These are phyloP conservation scores for Rhineura floridana DNA, from an alignment of 2,113 vertebrate species.

Conservation along the genomic window DNA sequence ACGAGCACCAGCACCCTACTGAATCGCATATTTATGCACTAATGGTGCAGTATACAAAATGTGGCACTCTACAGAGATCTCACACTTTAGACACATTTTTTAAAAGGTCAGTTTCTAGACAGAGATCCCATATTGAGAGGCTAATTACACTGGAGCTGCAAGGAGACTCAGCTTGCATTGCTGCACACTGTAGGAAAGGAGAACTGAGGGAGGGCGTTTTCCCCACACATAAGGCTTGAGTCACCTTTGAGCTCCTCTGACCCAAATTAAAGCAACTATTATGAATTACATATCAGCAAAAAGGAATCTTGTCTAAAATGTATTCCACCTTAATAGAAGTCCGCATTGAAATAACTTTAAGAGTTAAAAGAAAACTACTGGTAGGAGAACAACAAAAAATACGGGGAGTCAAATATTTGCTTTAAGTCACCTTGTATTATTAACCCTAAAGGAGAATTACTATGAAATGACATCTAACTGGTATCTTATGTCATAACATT, in stretches of 20 bases:
- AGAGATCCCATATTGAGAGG: not conserved
- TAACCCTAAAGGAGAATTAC: not conserved
- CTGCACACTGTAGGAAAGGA: not conserved
- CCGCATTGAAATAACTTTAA: not conserved
- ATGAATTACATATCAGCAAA: not conserved
- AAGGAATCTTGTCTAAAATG: not conserved
- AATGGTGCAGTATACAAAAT: constrained; percentile 4
- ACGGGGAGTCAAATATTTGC: not conserved
- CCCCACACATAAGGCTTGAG: not conserved
- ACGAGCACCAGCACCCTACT: not conserved
- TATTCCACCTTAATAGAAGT: not conserved
- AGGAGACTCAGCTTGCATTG: not conserved
- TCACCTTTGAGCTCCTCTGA: not conserved
- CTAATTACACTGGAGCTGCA: not conserved
- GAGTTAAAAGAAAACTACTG: not conserved
- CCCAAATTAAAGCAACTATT: not conserved
- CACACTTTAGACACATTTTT: not conserved
- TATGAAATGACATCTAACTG: no score
- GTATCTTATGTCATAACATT: no score
- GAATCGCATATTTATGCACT: not conserved
- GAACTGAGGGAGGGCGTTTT: not conserved
- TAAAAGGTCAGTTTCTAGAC: not conserved
- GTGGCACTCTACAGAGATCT: not conserved
- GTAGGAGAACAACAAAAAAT: not conserved
- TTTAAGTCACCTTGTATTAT: not conserved